These are phyloP conservation scores for Montipora sp. DNA, from an alignment of 64 coral and sea anemone genomes.

Conservation along the genomic window DNA sequence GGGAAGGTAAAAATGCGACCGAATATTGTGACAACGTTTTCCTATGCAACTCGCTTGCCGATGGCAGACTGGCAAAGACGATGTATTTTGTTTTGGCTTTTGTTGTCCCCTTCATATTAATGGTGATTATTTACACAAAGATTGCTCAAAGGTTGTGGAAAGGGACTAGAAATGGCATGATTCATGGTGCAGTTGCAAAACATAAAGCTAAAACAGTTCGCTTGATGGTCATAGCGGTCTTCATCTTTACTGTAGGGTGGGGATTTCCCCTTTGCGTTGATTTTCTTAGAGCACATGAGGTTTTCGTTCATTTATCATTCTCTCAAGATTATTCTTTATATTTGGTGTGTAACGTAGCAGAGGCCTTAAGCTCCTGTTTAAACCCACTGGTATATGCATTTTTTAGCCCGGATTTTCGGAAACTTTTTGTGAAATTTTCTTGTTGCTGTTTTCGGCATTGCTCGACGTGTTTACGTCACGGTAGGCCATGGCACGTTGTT, in stretches of 20 bases:
- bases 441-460: too few relatives aligned
- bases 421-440: too few relatives aligned
- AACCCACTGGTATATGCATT: too few relatives aligned
- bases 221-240: constrained; percentile 7
- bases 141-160: constrained; percentile 9
- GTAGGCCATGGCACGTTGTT: too few relatives aligned
- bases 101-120: constrained; percentile 13
- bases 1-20: too few relatives aligned
- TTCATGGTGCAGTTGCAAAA: constrained; percentile 17
- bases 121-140: constrained; percentile 8
- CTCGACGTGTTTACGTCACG: too few relatives aligned
- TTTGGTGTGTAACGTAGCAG: too few relatives aligned
- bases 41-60: not conserved
- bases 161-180: not conserved
- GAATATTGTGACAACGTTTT: too few relatives aligned
- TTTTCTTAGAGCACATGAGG: not conserved
- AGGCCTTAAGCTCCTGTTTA: too few relatives aligned
- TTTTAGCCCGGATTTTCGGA: too few relatives aligned
- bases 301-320: too few relatives aligned
- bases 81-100: not conserved
- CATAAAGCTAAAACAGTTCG: constrained; percentile 14
- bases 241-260: not conserved
- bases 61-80: constrained; percentile 12
- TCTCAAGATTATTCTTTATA: too few relatives aligned
- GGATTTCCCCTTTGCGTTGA: not conserved